phyloP scores from a whole-genome alignment of 37 sponge, comb jelly and placozoan genomes.

The Agelas oroides region DNA sequence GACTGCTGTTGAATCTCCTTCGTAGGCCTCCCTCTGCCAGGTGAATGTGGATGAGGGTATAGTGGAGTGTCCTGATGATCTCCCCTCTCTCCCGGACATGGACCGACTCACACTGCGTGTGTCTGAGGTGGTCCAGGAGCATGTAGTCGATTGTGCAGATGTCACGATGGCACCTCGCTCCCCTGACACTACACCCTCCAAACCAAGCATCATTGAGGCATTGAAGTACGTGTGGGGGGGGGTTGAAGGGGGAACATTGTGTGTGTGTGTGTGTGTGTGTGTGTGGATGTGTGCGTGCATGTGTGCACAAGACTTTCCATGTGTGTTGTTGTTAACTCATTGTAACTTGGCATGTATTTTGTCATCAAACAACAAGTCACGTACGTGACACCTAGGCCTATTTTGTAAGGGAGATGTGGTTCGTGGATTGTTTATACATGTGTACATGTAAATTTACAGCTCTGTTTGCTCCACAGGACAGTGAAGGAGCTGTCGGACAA shows the following conservation, averaged over 20 bases:
- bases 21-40: conserved; percentile 72
- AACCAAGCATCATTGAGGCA: conserved; percentile 26
- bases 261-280: not conserved
- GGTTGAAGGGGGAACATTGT: not conserved
- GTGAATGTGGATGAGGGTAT: conserved; percentile 68
- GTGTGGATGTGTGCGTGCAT: no score
- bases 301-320: no score
- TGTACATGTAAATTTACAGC: no score
- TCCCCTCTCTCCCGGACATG: conserved; percentile 68
- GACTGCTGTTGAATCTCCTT: not conserved
- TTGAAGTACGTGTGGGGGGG: not conserved
- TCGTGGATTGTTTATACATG: no score
- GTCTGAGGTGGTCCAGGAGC: conserved; percentile 18
- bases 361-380: no score
- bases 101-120: conserved; percentile 51
- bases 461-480: not conserved
- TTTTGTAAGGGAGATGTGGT: no score
- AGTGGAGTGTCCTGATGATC: conserved; percentile 71
- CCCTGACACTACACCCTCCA: not conserved
- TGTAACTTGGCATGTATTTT: no score
- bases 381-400: no score
- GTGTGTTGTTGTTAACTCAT: no score
- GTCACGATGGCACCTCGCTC: conserved; percentile 25
- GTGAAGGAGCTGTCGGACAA: conserved; percentile 13
- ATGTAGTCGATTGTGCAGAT: conserved; percentile 49